Base-by-base conservation (phyloP, 1,140 invertebrate species). In the Penaeus indicus region DNA sequence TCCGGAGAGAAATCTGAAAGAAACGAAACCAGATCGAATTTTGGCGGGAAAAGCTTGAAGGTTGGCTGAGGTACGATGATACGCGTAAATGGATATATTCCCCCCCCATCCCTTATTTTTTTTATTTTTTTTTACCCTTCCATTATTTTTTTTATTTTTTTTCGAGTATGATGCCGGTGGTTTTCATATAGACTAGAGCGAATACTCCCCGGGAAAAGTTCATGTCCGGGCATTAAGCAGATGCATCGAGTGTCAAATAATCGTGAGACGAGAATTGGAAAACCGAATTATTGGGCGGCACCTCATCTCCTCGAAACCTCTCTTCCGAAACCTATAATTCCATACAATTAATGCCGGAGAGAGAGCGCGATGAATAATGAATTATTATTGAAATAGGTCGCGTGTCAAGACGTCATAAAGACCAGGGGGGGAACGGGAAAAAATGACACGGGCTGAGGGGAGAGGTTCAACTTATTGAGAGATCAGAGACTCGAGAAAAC, bases 321-420 rank as follows among this genome's bases (percentile, higher is more conserved):
- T 79, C 25, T 21, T 11, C 38, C 21, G n/a, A 42, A 27, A 25
- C 22, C 78, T n/a, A n/a, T 80, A 80, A 80, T 80, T 19, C 78
- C 78, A 80, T 60, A 80, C 78, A 61, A 80, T 80, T 25, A 80
- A 60, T 80, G 78, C 47, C 61, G 78, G 38, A 47, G n/a, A 47
- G n/a, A n/a, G 78, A 19, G 77, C 21, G 63, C 77, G 84, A 85
- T 85, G 84, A 85, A 85, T 85, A 85, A 77, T 85, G 84, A 85
- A 85, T 85, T 85, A 67, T 61, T 77, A 85, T 85, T 77, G 84
- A 61, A 85, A 61, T 60, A 85, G 54, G 69, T 75, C 69, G 69
- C 54, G 84, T 77, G 84, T 85, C 84, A 77, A 85, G 84, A 77
- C 27, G 69, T 60, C 84, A 27, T 22, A 75, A 11, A 25, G 67